Conservation (phyloP, 2,797 vertebrate genomes). For the Lepidocolaptes lacrymiger region DNA sequence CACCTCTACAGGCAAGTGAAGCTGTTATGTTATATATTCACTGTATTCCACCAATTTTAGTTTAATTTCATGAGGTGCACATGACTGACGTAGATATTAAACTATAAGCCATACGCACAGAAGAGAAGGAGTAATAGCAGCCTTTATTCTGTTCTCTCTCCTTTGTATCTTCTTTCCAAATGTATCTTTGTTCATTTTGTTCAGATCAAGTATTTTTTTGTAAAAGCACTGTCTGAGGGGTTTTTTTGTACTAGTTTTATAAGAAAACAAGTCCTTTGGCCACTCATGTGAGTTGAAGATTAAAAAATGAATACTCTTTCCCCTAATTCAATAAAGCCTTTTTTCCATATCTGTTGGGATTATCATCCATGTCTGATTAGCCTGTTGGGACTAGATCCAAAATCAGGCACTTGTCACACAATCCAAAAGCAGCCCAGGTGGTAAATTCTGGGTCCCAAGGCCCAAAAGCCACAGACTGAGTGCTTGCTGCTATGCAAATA, state of each 20-base stretch:
- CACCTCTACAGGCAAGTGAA: neutral
- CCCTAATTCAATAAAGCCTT: neutral
- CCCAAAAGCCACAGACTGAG: neutral
- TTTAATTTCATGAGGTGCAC: neutral
- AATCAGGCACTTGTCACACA: neutral
- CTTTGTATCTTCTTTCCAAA: neutral
- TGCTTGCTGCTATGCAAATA: neutral
- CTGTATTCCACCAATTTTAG: neutral
- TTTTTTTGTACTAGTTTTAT: neutral
- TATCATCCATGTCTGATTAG: neutral
- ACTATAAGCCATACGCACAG: neutral
- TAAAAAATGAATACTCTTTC: neutral
- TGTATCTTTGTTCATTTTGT: neutral
- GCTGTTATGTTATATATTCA: neutral
- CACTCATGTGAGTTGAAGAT: neutral
- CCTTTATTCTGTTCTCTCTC: neutral
- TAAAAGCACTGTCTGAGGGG: neutral
- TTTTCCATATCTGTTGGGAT: neutral
- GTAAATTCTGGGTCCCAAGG: neutral
- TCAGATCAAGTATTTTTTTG: neutral
- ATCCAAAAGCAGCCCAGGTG: neutral
- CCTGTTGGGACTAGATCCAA: neutral
- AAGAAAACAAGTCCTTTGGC: neutral
- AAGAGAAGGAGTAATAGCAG: neutral
- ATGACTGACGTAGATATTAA: neutral